Evolutionary conservation across 2,797 vertebrate species (phyloP).

Genomic region (Cryptoblepharus egeriae): DNA sequence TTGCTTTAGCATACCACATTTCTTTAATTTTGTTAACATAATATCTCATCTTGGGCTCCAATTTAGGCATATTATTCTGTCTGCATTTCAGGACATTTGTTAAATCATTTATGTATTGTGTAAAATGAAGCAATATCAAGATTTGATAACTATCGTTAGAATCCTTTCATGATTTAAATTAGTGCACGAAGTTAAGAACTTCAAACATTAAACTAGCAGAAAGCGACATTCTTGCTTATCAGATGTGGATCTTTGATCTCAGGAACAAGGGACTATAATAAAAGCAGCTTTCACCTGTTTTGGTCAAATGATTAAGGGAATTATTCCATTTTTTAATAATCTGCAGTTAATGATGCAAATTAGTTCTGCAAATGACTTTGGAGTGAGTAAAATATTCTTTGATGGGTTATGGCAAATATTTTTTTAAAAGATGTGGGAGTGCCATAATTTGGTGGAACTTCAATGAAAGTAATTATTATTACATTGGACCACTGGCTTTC

Average conservation of each 20-base stretch:
- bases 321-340: slow-evolving; percentile 23
- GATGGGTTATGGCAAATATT: neutral
- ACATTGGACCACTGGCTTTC: neutral
- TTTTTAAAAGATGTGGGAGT: neutral
- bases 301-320: slow-evolving; percentile 30
- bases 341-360: slow-evolving; percentile 33
- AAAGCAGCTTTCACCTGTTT: slow-evolving; percentile 18
- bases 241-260: slow-evolving; percentile 57
- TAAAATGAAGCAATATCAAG: slow-evolving; percentile 8
- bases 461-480: slow-evolving; percentile 1
- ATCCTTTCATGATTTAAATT: slow-evolving; percentile 61
- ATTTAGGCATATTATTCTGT: neutral
- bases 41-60: neutral
- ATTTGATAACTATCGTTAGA: slow-evolving; percentile 51
- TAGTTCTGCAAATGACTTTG: slow-evolving; percentile 41
- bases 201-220: slow-evolving; percentile 60
- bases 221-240: slow-evolving; percentile 51
- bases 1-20: neutral
- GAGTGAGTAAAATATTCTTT: neutral
- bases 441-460: slow-evolving; percentile 19
- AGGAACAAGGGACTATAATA: slow-evolving; percentile 48
- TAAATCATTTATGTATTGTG: neutral
- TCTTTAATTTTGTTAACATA: neutral
- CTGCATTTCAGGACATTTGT: neutral
- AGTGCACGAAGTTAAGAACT: slow-evolving; percentile 37